Conservation (phyloP, 1,140 invertebrate genomes). For the Drosophila rhopaloa region DNA sequence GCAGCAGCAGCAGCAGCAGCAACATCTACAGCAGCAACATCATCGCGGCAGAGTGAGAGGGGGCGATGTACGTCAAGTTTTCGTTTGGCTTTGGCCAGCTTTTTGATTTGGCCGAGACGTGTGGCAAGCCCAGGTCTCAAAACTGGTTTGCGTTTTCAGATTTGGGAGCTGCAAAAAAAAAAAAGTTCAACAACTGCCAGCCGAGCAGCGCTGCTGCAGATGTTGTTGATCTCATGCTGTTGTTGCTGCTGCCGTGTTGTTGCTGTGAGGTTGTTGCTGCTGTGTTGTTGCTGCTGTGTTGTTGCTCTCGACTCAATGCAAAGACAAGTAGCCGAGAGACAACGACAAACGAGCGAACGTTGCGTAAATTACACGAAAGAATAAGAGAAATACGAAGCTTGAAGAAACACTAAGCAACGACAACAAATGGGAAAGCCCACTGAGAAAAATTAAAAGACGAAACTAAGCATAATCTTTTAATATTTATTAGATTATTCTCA, state of each 20-base stretch:
- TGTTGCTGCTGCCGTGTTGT: slow-evolving; percentile 22
- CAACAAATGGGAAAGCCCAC: slow-evolving; percentile 33
- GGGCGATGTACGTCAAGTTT: slow-evolving; percentile 45
- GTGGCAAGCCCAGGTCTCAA: slow-evolving; percentile 65
- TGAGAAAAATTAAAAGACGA: neutral
- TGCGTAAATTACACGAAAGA: slow-evolving; percentile 76
- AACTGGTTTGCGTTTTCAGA: slow-evolving; percentile 76
- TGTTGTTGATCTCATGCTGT: slow-evolving; percentile 58
- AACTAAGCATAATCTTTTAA: no score
- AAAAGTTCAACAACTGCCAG: slow-evolving; percentile 74
- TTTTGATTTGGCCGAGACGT: slow-evolving; percentile 79
- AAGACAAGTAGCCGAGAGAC: slow-evolving; percentile 72
- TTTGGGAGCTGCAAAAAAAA: slow-evolving; percentile 68
- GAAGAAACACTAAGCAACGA: slow-evolving; percentile 40
- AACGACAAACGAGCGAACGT: slow-evolving; percentile 73
- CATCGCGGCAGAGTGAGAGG: slow-evolving; percentile 5
- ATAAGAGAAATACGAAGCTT: slow-evolving; percentile 41
- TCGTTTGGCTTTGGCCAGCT: slow-evolving; percentile 58
- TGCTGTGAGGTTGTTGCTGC: slow-evolving; percentile 20
- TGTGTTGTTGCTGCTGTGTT: slow-evolving; percentile 43
- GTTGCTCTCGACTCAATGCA: slow-evolving; percentile 61
- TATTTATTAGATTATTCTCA: no score
- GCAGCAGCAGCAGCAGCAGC: slow-evolving; percentile 28
- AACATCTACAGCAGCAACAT: slow-evolving; percentile 17
- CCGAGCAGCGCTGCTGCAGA: slow-evolving; percentile 42